phyloP scores from a whole-genome alignment of 2,888 invertebrate genomes.

The Adelognathus sp. region DNA sequence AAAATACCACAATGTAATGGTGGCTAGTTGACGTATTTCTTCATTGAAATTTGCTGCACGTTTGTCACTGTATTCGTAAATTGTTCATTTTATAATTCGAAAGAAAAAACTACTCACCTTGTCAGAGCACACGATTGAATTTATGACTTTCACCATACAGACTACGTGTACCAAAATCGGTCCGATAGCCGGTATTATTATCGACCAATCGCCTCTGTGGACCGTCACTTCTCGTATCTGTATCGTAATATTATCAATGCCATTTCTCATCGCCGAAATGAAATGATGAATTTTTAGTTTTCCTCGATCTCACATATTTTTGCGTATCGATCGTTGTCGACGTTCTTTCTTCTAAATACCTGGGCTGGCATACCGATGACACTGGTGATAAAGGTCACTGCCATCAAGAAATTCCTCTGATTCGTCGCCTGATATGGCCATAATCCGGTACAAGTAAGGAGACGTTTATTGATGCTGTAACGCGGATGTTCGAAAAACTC shows the following conservation, averaged over 20 bases:
- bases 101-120: background rate
- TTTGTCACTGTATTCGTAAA: no score
- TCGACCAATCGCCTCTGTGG: background rate
- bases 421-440: background rate
- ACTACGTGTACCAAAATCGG: background rate
- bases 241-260: background rate
- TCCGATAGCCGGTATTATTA: background rate
- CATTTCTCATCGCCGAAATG: background rate
- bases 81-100: no score
- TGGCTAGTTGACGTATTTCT: no score
- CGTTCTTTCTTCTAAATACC: constrained; percentile 5
- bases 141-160: background rate
- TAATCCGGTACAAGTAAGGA: background rate
- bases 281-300: background rate
- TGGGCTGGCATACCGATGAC: background rate
- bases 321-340: background rate
- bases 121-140: background rate
- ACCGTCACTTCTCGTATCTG: constrained; percentile 19
- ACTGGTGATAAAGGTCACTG: background rate
- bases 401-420: background rate
- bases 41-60: no score
- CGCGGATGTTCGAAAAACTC: background rate
- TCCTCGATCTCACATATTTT: background rate
- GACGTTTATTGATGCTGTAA: background rate
- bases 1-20: no score